Conservation (phyloP, 2,888 invertebrate genomes). For the Drosophila paranaensis region DNA sequence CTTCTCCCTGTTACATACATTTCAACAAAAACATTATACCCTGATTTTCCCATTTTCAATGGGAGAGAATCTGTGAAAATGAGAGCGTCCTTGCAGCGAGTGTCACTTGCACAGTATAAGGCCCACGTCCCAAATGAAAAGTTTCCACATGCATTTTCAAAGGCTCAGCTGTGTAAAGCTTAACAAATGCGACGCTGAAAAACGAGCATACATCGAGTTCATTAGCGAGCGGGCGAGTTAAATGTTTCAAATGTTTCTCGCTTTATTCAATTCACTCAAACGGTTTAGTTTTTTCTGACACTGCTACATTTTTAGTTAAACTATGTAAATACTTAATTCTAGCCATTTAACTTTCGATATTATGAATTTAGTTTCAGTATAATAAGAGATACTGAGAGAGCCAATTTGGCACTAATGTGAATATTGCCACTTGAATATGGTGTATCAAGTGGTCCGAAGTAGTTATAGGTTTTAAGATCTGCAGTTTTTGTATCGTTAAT, state of each 20-base stretch:
- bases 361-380: neutral
- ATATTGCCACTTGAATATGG: neutral
- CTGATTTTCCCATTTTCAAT: no score
- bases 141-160: neutral
- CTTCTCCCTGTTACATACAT: no score
- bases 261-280: conserved; percentile 11
- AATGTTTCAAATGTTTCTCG: conserved; percentile 9
- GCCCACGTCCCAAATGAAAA: neutral
- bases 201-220: conserved; percentile 47
- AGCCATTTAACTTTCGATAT: neutral
- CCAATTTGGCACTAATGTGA: neutral
- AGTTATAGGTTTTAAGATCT: neutral
- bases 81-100: conserved; percentile 27
- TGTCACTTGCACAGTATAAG: neutral
- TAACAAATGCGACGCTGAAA: conserved; percentile 47
- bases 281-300: neutral
- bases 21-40: no score
- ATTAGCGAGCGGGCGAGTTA: conserved; percentile 46
- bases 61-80: conserved; percentile 7
- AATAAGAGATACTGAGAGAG: neutral
- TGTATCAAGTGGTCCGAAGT: neutral
- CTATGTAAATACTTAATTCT: conserved; percentile 12
- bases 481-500: neutral
- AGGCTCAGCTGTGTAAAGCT: conserved; percentile 47
- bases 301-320: conserved; percentile 28